Evolutionary conservation across 2,888 invertebrate genomes (phyloP).

Genomic region (Metallyticus violacea): DNA sequence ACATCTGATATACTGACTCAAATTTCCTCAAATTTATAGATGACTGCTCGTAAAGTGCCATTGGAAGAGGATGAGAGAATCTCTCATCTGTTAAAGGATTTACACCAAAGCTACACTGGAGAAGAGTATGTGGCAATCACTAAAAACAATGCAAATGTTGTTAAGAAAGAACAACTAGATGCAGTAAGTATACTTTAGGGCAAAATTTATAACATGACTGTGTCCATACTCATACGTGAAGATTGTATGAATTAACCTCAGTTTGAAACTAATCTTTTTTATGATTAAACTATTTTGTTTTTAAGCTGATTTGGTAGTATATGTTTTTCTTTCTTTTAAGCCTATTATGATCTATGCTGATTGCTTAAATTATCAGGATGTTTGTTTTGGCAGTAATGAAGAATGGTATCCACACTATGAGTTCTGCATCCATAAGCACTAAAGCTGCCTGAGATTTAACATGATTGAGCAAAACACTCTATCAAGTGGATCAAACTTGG

Average conservation of each 20-base stretch:
- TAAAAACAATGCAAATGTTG: constrained; percentile 43
- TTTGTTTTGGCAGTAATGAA: too few species aligned
- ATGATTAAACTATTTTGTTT: too few species aligned
- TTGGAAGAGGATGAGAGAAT: constrained; percentile 85
- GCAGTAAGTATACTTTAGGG: constrained; percentile 50
- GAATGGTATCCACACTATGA: too few species aligned
- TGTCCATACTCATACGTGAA: background rate
- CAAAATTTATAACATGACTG: background rate
- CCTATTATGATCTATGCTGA: too few species aligned
- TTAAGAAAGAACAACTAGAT: constrained; percentile 76
- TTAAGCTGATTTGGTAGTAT: too few species aligned
- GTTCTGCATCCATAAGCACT: too few species aligned
- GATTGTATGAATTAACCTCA: background rate
- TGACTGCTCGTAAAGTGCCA: constrained; percentile 63
- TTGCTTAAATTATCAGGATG: too few species aligned
- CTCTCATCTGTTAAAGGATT: constrained; percentile 64
- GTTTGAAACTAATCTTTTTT: too few species aligned
- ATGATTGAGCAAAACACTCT: too few species aligned
- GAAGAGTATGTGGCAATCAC: constrained; percentile 56
- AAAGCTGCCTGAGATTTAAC: too few species aligned
- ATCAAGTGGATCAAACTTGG: too few species aligned
- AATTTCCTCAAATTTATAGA: constrained; percentile 45
- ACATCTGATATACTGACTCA: background rate
- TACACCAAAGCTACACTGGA: constrained; percentile 83
- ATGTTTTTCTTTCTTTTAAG: too few species aligned